phyloP scores from a whole-genome alignment of 2,113 vertebrate species.

The Alaudala cheleensis region DNA sequence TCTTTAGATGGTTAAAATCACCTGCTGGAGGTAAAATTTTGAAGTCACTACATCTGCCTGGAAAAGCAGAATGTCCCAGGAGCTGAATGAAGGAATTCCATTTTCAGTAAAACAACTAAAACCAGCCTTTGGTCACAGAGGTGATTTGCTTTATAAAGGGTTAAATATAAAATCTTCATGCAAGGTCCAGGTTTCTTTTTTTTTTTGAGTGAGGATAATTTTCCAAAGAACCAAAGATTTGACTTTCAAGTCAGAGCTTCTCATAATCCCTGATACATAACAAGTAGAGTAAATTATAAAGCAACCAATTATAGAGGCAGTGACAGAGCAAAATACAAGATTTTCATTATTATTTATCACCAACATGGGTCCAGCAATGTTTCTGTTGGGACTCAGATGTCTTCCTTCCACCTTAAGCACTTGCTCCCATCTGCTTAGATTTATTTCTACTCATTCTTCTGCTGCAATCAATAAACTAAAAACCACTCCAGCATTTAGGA shows the following conservation, averaged over 20 bases:
- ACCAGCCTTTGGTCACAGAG: background rate
- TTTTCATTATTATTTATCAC: background rate
- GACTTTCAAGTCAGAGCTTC: background rate
- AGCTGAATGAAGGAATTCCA: background rate
- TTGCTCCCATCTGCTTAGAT: background rate
- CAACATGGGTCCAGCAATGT: background rate
- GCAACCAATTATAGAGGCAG: background rate
- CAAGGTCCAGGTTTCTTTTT: background rate
- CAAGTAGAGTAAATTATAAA: background rate
- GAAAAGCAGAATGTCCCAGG: background rate
- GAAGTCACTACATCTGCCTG: background rate
- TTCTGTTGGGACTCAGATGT: background rate
- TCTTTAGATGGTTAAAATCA: background rate
- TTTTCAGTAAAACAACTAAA: background rate
- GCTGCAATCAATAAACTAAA: background rate
- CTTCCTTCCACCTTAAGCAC: background rate
- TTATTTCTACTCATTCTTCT: background rate
- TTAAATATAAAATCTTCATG: background rate
- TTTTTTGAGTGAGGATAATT: accelerated
- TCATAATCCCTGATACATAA: background rate
- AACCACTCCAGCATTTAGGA: background rate
- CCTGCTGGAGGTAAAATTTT: background rate
- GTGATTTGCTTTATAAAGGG: background rate
- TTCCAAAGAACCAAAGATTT: background rate
- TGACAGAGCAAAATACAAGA: background rate